These are phyloP conservation scores for Falco cherrug DNA, from an alignment of 2,797 vertebrate genomes.

Conservation along the genomic window DNA sequence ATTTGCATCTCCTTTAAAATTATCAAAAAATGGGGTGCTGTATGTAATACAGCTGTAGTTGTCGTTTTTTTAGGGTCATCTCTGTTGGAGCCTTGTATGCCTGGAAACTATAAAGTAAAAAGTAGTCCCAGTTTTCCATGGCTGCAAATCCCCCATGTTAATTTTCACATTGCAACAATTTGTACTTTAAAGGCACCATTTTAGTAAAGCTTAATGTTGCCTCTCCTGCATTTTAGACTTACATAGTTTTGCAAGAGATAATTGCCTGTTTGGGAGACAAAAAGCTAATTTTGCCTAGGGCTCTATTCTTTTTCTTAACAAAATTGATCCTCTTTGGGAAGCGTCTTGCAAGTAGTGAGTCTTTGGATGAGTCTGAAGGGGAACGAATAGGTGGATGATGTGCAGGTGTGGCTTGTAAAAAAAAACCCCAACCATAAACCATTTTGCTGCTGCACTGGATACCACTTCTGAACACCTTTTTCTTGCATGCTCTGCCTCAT, in stretches of 20 bases:
- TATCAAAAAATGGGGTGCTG: not conserved
- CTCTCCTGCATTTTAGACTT: not conserved
- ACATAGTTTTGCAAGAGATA: constrained; percentile 8
- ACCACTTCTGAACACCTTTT: not conserved
- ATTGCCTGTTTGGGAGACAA: constrained; percentile 26
- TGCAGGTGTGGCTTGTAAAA: not conserved
- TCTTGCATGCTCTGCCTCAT: not conserved
- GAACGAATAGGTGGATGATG: not conserved
- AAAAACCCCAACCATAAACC: not conserved
- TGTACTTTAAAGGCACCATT: constrained; percentile 1
- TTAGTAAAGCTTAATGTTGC: not conserved
- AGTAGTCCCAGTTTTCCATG: not conserved
- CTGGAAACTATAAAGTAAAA: not conserved
- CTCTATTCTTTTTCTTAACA: not conserved
- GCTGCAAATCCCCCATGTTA: not conserved
- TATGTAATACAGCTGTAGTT: not conserved
- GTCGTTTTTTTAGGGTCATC: not conserved
- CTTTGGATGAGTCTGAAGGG: not conserved
- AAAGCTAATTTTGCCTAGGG: constrained; percentile 12
- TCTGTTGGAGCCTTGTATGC: not conserved
- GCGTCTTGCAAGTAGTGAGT: not conserved
- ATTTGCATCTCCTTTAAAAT: not conserved
- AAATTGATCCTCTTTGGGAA: not conserved
- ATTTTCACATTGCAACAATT: not conserved
- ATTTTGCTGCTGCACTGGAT: not conserved